Evolutionary conservation across 2,888 invertebrate genomes (phyloP).

Genomic region (Caenorhabditis sp.): DNA sequence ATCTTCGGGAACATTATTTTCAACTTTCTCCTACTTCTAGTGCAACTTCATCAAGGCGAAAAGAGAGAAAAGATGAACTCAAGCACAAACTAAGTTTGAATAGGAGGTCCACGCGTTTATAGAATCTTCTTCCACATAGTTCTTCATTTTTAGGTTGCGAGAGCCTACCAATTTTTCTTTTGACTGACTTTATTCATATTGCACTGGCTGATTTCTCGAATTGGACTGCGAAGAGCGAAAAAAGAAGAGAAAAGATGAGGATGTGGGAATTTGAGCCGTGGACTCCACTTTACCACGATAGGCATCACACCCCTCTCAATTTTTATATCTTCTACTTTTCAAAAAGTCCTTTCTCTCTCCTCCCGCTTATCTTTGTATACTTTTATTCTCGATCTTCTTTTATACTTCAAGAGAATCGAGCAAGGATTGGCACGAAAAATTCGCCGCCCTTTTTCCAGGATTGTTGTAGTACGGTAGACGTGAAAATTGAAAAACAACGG

Average conservation of each 20-base stretch:
- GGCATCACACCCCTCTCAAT: conserved; percentile 36
- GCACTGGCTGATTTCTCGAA: conserved; percentile 41
- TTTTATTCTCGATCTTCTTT: neutral
- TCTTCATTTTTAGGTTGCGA: conserved; percentile 24
- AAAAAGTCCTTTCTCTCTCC: conserved; percentile 18
- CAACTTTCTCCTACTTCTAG: neutral
- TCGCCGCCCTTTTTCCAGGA: no score
- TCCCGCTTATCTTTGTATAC: conserved; percentile 6
- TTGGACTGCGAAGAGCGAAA: conserved; percentile 10
- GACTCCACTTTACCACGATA: conserved; percentile 32
- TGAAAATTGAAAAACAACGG: no score
- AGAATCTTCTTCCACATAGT: conserved; percentile 40
- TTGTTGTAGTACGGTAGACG: no score
- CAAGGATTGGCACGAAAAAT: no score
- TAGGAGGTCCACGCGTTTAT: conserved; percentile 40
- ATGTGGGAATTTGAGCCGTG: conserved; percentile 48
- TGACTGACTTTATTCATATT: conserved; percentile 8
- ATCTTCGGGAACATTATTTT: no score
- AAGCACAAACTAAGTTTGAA: conserved; percentile 49
- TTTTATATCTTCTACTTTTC: conserved; percentile 38
- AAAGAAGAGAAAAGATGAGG: conserved; percentile 37
- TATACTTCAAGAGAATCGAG: no score
- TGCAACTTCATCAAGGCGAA: neutral
- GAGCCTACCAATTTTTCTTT: conserved; percentile 16
- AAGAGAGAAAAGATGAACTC: conserved; percentile 26